Evolutionary conservation across 2,797 vertebrate species (phyloP), one percentile per base, ranked within the genome.

Genomic region (Xenops minutus): DNA sequence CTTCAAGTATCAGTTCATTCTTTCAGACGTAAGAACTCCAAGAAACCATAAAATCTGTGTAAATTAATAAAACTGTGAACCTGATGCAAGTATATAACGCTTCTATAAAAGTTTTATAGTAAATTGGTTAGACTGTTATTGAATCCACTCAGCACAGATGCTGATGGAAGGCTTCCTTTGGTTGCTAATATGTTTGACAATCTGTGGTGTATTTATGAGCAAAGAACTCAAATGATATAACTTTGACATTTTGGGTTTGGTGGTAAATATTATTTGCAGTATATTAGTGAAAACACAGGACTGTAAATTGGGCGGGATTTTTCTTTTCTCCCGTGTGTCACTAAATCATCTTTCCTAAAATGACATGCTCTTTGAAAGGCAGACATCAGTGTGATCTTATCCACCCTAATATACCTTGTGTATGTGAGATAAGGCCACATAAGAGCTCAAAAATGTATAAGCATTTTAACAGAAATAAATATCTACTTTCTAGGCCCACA

Each of bases 51-150:
- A 97, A 96, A 96, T 96, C 93, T 89, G 89, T 94, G 90, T 92
- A 96, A 96, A 96, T 96, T 93, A 93, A 92, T 96, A 95, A 94
- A 94, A 95, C 86, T 92, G 88, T 95, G 92, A 95, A 91, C 72
- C 85, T 94, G 89, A 93, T 93, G 93, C 93, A 94, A 85, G 81
- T 96, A 85, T 92, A 93, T 95, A 93, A 97, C 8, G 62, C 87
- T 88, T 95, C 95, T 92, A 81, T 93, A 85, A 94, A 94, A 95
- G 87, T 93, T 97, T 94, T 93, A 88, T 88, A 95, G 95, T 93
- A 96, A 97, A 96, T 94, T 96, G 89, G 66, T 94, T 95, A 91
- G 91, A 52, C 92, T 66, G 69, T 85, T 83, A 83, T 51, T 91
- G 93, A 96, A 92, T 93, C 75, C 62, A 88, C 82, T 96, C 87